These are phyloP conservation scores for Hymenopus coronatus DNA, from an alignment of 2,888 invertebrate genomes.

Conservation along the genomic window DNA sequence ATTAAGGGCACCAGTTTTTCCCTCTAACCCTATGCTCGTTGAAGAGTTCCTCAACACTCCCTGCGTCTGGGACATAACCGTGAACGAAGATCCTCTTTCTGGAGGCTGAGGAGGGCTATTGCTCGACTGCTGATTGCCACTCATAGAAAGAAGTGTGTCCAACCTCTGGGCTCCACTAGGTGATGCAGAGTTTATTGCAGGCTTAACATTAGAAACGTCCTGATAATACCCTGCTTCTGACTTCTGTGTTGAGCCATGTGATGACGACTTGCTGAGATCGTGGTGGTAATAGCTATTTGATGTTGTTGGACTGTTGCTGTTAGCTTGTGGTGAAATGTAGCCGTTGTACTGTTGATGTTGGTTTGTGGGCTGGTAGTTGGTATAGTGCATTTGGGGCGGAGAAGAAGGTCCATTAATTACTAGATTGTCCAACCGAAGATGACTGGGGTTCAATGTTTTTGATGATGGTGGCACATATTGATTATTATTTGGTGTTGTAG, in stretches of 20 bases:
- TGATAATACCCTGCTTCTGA: slow-evolving; percentile 4
- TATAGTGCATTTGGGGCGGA: slow-evolving; percentile 34
- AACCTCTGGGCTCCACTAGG: slow-evolving; percentile 36
- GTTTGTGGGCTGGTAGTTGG: slow-evolving; percentile 20
- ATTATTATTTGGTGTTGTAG: slow-evolving; percentile 11
- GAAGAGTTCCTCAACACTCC: slow-evolving; percentile 47
- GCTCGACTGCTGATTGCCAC: neutral
- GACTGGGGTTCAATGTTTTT: slow-evolving; percentile 38
- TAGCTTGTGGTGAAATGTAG: slow-evolving; percentile 5
- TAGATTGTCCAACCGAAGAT: slow-evolving; percentile 46
- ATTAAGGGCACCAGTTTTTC: slow-evolving; percentile 28
- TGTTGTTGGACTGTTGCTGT: slow-evolving; percentile 9
- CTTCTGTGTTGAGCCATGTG: neutral
- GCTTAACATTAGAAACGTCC: neutral
- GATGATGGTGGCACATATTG: slow-evolving; percentile 35
- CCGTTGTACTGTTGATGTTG: slow-evolving; percentile 31
- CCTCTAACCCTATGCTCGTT: slow-evolving; percentile 30
- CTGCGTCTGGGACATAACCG: slow-evolving; percentile 70
- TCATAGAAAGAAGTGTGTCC: slow-evolving; percentile 35
- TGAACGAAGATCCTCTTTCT: slow-evolving; percentile 84
- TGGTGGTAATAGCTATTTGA: slow-evolving; percentile 11
- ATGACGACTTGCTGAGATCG: neutral
- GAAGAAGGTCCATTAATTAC: slow-evolving; percentile 45
- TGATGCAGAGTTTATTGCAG: neutral
- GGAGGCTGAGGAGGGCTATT: slow-evolving; percentile 62